A percentile compares a stretch with the other conserved stretches of the same genome.
These are phyloP conservation scores for Seladonia tumulorum DNA, from an alignment of 2,888 invertebrate genomes.

Conservation along the genomic window DNA sequence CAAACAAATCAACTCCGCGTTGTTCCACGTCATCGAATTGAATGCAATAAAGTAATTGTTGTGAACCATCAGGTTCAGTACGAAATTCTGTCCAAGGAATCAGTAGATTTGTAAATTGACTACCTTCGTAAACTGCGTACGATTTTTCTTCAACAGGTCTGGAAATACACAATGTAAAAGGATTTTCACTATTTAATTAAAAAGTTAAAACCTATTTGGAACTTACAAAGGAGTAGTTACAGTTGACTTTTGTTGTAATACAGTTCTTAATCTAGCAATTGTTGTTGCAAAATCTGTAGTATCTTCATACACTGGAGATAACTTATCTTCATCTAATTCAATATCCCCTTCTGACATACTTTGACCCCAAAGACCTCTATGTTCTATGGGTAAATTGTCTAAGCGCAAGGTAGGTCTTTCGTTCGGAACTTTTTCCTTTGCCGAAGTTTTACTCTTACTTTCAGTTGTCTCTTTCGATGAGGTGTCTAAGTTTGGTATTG, in stretches of 20 bases:
- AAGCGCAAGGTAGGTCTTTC: constrained; percentile 68
- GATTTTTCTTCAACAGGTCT: constrained; percentile 80
- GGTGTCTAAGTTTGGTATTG: constrained; percentile 66
- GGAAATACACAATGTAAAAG: constrained; percentile 34
- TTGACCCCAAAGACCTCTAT: constrained; percentile 79
- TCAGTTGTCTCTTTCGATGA: constrained; percentile 13
- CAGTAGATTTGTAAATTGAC: constrained; percentile 78
- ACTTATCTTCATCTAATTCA: constrained; percentile 78
- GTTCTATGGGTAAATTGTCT: constrained; percentile 73
- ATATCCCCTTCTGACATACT: constrained; percentile 75
- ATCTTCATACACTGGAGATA: constrained; percentile 90
- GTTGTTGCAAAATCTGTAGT: constrained; percentile 90
- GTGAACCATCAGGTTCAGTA: constrained; percentile 80
- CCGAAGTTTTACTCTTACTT: constrained; percentile 14
- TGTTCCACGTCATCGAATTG: constrained; percentile 82
- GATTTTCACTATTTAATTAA: background rate
- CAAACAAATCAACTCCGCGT: constrained; percentile 79
- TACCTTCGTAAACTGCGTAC: constrained; percentile 77
- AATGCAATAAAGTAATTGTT: constrained; percentile 81
- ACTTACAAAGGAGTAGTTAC: constrained; percentile 78
- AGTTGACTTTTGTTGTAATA: constrained; percentile 87
- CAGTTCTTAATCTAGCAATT: constrained; percentile 88
- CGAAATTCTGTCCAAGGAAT: constrained; percentile 81
- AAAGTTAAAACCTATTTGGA: background rate
- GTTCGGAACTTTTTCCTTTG: background rate